phyloP scores from a whole-genome alignment of 2,113 vertebrate genomes.

The Nyctibius bracteatus region DNA sequence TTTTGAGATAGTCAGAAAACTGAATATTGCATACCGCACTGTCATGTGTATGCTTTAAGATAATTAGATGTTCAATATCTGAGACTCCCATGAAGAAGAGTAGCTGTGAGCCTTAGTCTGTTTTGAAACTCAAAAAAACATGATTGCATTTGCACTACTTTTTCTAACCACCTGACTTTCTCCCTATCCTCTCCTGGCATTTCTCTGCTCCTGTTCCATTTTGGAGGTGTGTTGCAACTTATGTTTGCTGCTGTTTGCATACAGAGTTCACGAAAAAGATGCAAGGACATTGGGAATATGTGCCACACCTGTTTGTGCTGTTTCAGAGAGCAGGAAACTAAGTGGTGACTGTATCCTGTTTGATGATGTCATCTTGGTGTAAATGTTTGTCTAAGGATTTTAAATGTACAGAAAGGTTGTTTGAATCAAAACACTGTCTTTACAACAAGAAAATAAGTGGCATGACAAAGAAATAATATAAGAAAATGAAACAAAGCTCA shows the following conservation, averaged over 20 bases:
- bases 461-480: neutral
- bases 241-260: neutral
- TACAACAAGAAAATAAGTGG: neutral
- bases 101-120: neutral
- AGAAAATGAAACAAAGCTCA: neutral
- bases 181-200: rapidly evolving
- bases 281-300: neutral
- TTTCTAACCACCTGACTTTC: neutral
- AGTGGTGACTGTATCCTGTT: neutral
- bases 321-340: neutral
- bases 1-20: conserved; percentile 6
- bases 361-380: neutral
- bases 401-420: neutral
- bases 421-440: neutral
- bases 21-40: neutral
- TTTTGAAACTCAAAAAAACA: neutral
- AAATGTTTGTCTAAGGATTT: neutral
- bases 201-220: neutral
- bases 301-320: neutral
- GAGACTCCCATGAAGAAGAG: neutral
- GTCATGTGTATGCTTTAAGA: neutral
- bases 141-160: neutral
- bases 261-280: neutral
- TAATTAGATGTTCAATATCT: neutral
- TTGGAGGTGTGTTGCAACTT: neutral